Evolutionary conservation across 2,888 invertebrate species (phyloP).

Genomic region (Cylloceria caligata): DNA sequence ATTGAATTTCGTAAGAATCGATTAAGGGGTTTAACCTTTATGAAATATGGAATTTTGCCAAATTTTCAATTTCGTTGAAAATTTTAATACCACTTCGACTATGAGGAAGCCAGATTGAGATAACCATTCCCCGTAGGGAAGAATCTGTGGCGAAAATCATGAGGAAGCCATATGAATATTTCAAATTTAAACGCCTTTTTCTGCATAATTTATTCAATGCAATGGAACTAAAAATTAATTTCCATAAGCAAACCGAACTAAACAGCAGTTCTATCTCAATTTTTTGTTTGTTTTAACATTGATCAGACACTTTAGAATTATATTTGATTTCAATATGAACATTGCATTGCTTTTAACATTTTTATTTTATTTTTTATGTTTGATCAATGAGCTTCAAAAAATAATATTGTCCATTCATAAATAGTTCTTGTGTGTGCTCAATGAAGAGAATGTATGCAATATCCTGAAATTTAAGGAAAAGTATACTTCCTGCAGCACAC

Average conservation of each 20-base stretch:
- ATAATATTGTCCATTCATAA: background rate
- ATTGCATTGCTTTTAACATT: background rate
- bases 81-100: too few species aligned
- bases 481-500: background rate
- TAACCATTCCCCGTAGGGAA: too few species aligned
- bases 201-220: background rate
- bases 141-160: too few species aligned
- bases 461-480: background rate
- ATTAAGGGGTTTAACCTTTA: too few species aligned
- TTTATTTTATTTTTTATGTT: background rate
- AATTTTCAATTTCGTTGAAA: too few species aligned
- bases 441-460: background rate
- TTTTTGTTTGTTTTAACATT: background rate
- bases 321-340: background rate
- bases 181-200: too few species aligned
- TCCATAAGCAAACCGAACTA: slow-evolving; percentile 12
- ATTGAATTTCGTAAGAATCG: too few species aligned
- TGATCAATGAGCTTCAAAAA: background rate
- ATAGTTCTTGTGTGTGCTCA: background rate
- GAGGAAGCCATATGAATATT: too few species aligned
- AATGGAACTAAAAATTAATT: background rate
- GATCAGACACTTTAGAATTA: background rate
- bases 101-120: too few species aligned
- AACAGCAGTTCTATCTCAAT: background rate
- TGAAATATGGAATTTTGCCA: too few species aligned